A percentile compares a stretch with the other conserved stretches of the same genome.
These are phyloP conservation scores for Rhopalosiphum maidis DNA, from an alignment of 1,140 invertebrate species.

Conservation along the genomic window DNA sequence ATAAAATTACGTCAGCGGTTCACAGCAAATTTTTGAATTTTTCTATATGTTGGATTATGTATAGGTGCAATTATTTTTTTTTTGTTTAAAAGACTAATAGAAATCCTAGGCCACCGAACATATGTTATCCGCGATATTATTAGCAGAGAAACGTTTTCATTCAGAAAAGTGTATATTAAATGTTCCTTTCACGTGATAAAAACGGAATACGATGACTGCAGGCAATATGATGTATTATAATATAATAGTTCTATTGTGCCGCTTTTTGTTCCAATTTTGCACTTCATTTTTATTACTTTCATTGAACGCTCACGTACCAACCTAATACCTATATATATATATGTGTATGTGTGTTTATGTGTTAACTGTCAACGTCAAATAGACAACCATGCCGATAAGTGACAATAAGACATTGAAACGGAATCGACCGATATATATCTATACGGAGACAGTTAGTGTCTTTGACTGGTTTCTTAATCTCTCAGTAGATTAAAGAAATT, in stretches of 20 bases:
- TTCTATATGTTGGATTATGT: not conserved
- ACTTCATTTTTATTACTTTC: slow-evolving; percentile 2
- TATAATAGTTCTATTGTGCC: not conserved
- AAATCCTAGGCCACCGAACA: not conserved
- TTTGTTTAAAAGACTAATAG: not conserved
- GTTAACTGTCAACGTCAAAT: not conserved
- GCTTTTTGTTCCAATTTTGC: not conserved
- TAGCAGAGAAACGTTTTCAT: not conserved
- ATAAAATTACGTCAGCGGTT: not conserved
- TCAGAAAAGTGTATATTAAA: slow-evolving; percentile 5
- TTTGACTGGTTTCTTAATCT: not conserved
- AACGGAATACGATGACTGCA: not conserved
- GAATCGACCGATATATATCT: not conserved
- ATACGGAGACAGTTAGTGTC: not conserved
- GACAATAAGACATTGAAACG: not conserved
- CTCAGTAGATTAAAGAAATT: not conserved
- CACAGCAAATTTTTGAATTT: not conserved
- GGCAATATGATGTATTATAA: not conserved
- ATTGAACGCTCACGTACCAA: not conserved
- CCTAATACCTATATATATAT: not conserved
- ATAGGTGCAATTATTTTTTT: not conserved
- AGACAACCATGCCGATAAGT: not conserved
- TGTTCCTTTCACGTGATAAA: not conserved
- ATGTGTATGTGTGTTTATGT: not conserved
- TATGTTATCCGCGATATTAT: not conserved